Evolutionary conservation across 2,113 vertebrate genomes (phyloP).

Genomic region (human): DNA sequence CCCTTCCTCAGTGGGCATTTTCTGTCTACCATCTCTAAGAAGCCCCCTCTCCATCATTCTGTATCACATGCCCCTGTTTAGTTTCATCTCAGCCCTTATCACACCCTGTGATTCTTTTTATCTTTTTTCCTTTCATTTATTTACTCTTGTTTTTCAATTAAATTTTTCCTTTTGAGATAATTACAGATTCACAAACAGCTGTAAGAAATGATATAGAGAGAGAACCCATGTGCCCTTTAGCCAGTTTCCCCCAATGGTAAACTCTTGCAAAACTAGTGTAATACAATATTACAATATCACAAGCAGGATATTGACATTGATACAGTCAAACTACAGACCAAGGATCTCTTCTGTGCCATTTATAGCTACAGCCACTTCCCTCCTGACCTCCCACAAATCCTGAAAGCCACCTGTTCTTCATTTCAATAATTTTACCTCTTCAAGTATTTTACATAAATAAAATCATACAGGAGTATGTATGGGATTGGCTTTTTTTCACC

Average conservation of each 20-base stretch:
- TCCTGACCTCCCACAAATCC: background rate
- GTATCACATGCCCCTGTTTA: background rate
- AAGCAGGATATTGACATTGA: accelerated
- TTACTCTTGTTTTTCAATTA: background rate
- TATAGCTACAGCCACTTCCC: background rate
- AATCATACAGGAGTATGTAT: background rate
- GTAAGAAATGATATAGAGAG: background rate
- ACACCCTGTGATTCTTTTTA: background rate
- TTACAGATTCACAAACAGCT: background rate
- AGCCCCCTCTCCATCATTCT: no score
- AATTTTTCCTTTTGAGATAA: background rate
- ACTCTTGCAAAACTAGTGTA: background rate
- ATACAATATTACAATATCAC: background rate
- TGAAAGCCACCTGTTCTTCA: background rate
- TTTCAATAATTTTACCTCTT: background rate
- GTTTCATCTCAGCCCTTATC: background rate
- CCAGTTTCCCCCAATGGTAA: background rate
- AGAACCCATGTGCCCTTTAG: background rate
- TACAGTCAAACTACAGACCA: background rate
- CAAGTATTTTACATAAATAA: background rate
- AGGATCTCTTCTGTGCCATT: background rate
- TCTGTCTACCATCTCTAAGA: background rate
- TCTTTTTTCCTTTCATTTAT: background rate
- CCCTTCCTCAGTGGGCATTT: background rate
- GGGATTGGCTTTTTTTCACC: background rate